Evolutionary conservation across 2,888 invertebrate species (phyloP), one percentile per base, ranked within the genome.

Genomic region (Cataglyphis albicans): DNA sequence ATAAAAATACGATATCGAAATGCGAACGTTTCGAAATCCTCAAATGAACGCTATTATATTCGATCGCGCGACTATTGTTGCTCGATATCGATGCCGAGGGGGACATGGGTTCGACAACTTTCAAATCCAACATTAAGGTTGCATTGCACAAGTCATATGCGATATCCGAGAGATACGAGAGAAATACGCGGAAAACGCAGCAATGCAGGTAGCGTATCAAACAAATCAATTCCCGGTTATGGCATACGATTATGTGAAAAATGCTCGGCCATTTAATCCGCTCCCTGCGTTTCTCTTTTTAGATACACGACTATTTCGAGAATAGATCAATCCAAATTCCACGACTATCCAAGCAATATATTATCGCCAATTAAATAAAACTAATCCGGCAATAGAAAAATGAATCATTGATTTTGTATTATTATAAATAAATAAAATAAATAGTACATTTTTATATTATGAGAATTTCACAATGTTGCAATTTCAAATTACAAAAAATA

Each of bases 41-140:
- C 41, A 21, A 18, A 55, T 21, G 76, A 57, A 59, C 41, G 41
- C 44, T 44, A 72, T 78, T 78, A 78, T 72, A 59, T 78, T 44
- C 57, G 72, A 78, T 78, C 29, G 76, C 41, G 72, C 29, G 76
- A 70, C 57, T 41, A 78, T 78, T 78, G 73, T 72, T 70, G 21
- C 18, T 15, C 78, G 73, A 72, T 78, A 78, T 78, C 72, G 44
- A 57, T 18, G 78, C 15, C 78, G 57, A 10, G 57, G 41, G 12
- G 70, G 29, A 10, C 70, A 70, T 70, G 44, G 59, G 57, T 78
- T 78, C 78, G 78, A 59, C 78, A 78, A 72, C 78, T 78, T 78
- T 78, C 78, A 72, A 57, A 59, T 57, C 76, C 70, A 29, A 70
- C 57, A 59, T 29, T 72, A 72, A 18, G 12, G 32, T 52, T 52